A percentile compares a stretch with the other conserved stretches of the same genome.
Conservation (phyloP, 2,888 invertebrate genomes). For the Drosophila nigricruria region DNA sequence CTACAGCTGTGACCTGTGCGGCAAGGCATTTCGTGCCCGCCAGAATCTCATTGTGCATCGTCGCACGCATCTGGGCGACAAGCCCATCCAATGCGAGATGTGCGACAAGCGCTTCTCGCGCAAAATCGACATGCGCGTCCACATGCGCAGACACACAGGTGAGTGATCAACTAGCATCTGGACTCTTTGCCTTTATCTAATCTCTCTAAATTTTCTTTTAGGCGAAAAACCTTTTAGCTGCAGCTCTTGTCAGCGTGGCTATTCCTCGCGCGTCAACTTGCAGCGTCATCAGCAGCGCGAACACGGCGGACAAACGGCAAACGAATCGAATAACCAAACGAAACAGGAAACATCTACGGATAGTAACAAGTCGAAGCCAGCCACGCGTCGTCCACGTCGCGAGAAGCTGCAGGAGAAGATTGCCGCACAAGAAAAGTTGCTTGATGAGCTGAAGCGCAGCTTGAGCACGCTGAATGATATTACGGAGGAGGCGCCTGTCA, state of each 20-base stretch:
- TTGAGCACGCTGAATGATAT: conserved; percentile 49
- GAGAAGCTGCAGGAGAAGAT: conserved; percentile 68
- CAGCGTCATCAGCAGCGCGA: conserved; percentile 80
- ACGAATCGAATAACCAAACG: conserved; percentile 3
- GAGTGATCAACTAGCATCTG: conserved; percentile 16
- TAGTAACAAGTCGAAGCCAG: conserved; percentile 32
- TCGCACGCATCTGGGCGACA: conserved; percentile 80
- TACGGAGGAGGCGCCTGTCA: conserved; percentile 49
- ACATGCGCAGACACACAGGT: conserved; percentile 83
- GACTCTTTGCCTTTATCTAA: background rate
- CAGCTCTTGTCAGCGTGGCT: conserved; percentile 78
- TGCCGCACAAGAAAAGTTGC: conserved; percentile 69
- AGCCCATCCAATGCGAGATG: conserved; percentile 81
- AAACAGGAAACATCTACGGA: conserved; percentile 22
- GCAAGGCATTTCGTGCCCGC: conserved; percentile 82
- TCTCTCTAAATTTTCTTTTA: conserved; percentile 12
- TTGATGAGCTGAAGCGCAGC: conserved; percentile 68
- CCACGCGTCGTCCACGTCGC: conserved; percentile 62
- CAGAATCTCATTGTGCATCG: conserved; percentile 84
- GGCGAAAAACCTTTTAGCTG: conserved; percentile 83
- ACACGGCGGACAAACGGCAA: conserved; percentile 55
- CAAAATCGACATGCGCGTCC: conserved; percentile 83
- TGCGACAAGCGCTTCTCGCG: conserved; percentile 83
- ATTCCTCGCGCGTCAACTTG: conserved; percentile 82
- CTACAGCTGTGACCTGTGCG: conserved; percentile 81